A percentile compares a stretch with the other conserved stretches of the same genome.
phyloP scores from a whole-genome alignment of 2,113 vertebrate species.

The Ovis aries region DNA sequence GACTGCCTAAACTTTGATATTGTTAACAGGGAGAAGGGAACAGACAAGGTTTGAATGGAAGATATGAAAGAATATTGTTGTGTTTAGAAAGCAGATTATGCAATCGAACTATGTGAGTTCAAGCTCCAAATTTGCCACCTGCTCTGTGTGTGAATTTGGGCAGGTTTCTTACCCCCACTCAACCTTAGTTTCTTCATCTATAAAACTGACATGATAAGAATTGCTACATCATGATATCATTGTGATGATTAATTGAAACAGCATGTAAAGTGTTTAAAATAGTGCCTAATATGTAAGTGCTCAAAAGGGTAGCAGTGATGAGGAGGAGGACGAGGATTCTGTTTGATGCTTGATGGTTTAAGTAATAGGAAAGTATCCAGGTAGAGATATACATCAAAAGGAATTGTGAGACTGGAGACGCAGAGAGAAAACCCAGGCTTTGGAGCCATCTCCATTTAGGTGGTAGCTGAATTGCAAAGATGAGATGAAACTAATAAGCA shows the following conservation, averaged over 20 bases:
- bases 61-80: neutral
- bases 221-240: neutral
- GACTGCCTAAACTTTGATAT: neutral
- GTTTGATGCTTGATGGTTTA: neutral
- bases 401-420: neutral
- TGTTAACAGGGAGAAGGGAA: neutral
- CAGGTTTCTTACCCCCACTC: neutral
- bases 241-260: neutral
- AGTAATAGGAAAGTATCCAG: neutral
- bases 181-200: neutral
- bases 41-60: neutral
- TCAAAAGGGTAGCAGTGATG: neutral
- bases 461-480: neutral
- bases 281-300: neutral
- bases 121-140: neutral
- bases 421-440: neutral
- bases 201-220: neutral
- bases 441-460: neutral
- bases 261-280: neutral
- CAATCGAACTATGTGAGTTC: neutral
- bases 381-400: neutral
- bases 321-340: neutral
- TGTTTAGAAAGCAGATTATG: neutral
- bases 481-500: neutral
- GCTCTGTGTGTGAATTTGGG: neutral